Percentiles rank a stretch among this genome's conserved stretches.
phyloP scores from a whole-genome alignment of 2,888 invertebrate species.

The Volucella inflata region DNA sequence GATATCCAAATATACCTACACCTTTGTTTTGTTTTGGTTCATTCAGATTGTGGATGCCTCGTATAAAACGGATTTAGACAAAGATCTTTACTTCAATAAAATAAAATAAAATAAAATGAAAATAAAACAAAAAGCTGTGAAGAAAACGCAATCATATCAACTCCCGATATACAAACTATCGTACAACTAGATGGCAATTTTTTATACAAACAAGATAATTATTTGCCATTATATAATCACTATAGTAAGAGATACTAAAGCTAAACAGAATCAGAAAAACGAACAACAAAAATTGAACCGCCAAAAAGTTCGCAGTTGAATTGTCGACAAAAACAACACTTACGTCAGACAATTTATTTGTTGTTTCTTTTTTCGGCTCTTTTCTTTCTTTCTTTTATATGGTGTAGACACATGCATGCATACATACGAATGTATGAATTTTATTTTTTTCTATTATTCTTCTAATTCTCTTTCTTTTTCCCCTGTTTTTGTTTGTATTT shows the following conservation, averaged over 20 bases:
- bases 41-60: not conserved
- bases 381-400: no score
- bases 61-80: no score
- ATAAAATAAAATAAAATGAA: no score
- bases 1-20: not conserved
- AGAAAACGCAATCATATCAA: no score
- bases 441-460: constrained; percentile 1
- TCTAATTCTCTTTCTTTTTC: constrained; percentile 41
- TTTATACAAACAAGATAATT: no score
- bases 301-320: constrained; percentile 29
- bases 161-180: no score
- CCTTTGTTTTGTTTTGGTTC: not conserved
- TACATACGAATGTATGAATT: not conserved
- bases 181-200: no score
- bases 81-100: no score
- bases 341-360: constrained; percentile 51
- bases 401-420: not conserved
- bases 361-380: constrained; percentile 9
- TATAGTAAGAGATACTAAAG: not conserved
- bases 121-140: no score
- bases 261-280: constrained; percentile 16
- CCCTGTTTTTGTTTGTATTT: constrained; percentile 26
- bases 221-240: not conserved
- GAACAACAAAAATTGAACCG: constrained; percentile 42
- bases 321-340: constrained; percentile 55